Percentiles rank a stretch among this genome's conserved stretches.
Evolutionary conservation across 2,113 vertebrate genomes (phyloP).

Genomic region (Cottus gobio): DNA sequence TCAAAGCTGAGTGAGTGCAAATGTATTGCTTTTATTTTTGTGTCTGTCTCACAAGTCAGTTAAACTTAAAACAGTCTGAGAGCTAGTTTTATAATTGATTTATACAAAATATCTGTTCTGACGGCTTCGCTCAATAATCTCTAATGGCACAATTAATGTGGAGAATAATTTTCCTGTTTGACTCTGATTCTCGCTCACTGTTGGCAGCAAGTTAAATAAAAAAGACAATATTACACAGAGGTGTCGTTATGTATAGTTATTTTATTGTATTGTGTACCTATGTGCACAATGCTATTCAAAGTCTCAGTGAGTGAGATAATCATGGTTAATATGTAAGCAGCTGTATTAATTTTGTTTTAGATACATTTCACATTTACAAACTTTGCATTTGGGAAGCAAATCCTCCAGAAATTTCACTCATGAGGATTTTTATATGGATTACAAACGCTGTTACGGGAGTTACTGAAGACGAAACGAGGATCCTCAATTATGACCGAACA

Average conservation of each 20-base stretch:
- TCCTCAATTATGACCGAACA: background rate
- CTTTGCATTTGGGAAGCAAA: constrained; percentile 1
- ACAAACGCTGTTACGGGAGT: background rate
- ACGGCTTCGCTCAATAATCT: background rate
- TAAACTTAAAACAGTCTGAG: background rate
- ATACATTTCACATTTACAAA: background rate
- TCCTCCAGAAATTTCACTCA: background rate
- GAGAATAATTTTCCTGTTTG: background rate
- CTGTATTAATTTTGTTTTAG: background rate
- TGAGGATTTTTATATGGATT: constrained; percentile 12
- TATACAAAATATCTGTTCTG: background rate
- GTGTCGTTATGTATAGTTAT: background rate
- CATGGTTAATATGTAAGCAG: background rate
- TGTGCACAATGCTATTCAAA: background rate
- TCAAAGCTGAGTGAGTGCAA: background rate
- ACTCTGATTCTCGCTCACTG: background rate
- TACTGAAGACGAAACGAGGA: constrained; percentile 26
- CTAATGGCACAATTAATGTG: background rate
- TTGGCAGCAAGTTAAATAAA: background rate
- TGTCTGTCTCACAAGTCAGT: background rate
- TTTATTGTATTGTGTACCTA: background rate
- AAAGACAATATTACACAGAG: background rate
- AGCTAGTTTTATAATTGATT: background rate
- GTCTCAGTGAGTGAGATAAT: background rate
- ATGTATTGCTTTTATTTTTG: background rate